These are phyloP conservation scores for Megaceryle maxima DNA, from an alignment of 2,113 vertebrate species.

Conservation along the genomic window DNA sequence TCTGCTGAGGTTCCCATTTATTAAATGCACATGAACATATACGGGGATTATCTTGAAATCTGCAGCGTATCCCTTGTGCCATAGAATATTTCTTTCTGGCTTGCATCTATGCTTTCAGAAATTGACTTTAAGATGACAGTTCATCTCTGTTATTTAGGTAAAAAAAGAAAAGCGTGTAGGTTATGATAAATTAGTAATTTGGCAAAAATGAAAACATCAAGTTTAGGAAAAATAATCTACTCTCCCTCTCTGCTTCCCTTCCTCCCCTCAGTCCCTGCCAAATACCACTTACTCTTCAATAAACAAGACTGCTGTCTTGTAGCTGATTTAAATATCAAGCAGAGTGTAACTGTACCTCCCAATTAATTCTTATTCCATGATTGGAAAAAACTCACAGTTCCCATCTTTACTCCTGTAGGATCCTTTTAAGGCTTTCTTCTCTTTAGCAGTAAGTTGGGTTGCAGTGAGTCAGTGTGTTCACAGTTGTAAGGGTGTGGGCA, in stretches of 20 bases:
- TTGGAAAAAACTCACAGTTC: neutral
- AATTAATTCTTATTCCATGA: neutral
- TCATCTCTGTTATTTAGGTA: neutral
- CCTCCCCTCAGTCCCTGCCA: too few species aligned
- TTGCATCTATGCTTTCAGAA: neutral
- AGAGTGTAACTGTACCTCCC: neutral
- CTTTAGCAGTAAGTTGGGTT: neutral
- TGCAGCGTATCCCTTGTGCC: neutral
- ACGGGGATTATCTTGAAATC: neutral
- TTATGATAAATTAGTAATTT: neutral
- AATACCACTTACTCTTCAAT: neutral
- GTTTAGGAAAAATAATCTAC: neutral
- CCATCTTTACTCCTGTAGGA: neutral
- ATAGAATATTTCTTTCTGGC: neutral
- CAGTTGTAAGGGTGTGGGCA: neutral
- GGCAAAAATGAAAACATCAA: neutral
- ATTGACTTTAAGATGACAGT: neutral
- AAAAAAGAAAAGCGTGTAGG: neutral
- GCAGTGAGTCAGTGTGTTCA: neutral
- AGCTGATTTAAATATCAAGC: neutral
- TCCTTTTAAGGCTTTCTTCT: neutral
- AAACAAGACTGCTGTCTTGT: neutral
- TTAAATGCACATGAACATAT: neutral
- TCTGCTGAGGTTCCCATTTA: neutral
- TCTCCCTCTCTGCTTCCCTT: neutral